Evolutionary conservation across 2,797 vertebrate species (phyloP), one percentile per base, ranked within the genome.

Genomic region (Scleropages formosus): DNA sequence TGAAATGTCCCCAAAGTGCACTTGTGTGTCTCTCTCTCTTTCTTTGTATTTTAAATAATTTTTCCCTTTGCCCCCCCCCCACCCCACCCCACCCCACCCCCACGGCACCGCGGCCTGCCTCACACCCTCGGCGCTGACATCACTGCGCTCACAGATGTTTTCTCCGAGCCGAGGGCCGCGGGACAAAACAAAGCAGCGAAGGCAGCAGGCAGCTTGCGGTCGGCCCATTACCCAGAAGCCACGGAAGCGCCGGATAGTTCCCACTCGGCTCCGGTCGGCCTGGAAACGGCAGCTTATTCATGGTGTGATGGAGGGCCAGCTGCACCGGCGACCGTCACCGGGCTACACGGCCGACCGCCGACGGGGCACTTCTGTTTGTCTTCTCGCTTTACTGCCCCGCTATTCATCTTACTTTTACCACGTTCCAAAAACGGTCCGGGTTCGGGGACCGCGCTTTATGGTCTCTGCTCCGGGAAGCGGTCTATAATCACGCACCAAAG

Each of bases 271-370:
- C 94, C 94, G 94, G 97, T 99, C 93, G 96, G 94, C 96, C 95
- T 96, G 97, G 96, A 95, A 95, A 99, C 96, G 91, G 93, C 94
- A 91, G 94, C 94, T 98, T 98, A 98, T 98, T 98, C 98, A 98
- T 98, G 95, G 98, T 95, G 95, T 96, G 96, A 96, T 95, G 93
- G 94, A 94, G 92, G 90, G 95, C 95, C 96, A 98, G 96, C 97
- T 98, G 96, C 95, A 95, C 92, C 92, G 85, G 87, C 92, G 93
- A 93, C 93, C 92, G 88, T 87, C 90, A 89, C 92, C 92, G 91
- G 92, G 93, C 94, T 92, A 94, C 92, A 92, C 92, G 90, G 92
- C 89, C 90, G 92, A 92, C 90, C 92, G 73, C 64, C 87, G 90
- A 89, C 91, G 91, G 90, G 92, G 89, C 84, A 84, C 9, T 22